Evolutionary conservation across 1,140 invertebrate species (phyloP), one percentile per base, ranked within the genome.

Genomic region (Penaeus vannamei): DNA sequence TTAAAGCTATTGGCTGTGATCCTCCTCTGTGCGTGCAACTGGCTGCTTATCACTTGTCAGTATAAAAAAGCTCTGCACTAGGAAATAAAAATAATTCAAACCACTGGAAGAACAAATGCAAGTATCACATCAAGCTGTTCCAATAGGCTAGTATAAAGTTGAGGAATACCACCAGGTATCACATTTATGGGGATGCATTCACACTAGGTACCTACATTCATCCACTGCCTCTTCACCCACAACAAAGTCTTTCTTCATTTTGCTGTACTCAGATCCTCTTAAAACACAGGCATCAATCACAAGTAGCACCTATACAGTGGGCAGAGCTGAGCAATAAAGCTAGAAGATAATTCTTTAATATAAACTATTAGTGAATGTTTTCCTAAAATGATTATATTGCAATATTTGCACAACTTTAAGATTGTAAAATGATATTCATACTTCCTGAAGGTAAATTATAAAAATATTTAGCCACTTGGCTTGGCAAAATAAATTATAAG

Each of bases 61-160:
- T 80, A 80, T 32, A 84, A 84, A 76, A 76, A 88, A 77, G 80
- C 80, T 88, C 81, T 84, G 86, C 80, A 66, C 72, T 62, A 84
- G 22, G 66, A 84, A 88, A 88, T 64, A 76, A 88, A 87, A 88
- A 83, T 66, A 88, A 69, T 46, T 76, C 81, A 88, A 88, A 88
- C 86, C 86, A 88, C 81, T 88, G 86, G 86, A 88, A 88, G 86
- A 88, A 84, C 86, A 88, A 83, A 88, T 83, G 62, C 69, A 83
- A 76, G 42, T 88, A 87, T 87, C 86, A 87, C 86, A 88, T 88
- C 86, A 88, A 88, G 86, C 86, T 88, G 81, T 81, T 88, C 81
- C 62, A 88, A 83, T 77, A 84, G 26, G 60, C 72, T 88, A 88
- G 76, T 60, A 64, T 42, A 88, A 42, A 88, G 62, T 77, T 88